These are phyloP conservation scores for Tapera naevia DNA, from an alignment of 2,797 vertebrate species.

Conservation along the genomic window DNA sequence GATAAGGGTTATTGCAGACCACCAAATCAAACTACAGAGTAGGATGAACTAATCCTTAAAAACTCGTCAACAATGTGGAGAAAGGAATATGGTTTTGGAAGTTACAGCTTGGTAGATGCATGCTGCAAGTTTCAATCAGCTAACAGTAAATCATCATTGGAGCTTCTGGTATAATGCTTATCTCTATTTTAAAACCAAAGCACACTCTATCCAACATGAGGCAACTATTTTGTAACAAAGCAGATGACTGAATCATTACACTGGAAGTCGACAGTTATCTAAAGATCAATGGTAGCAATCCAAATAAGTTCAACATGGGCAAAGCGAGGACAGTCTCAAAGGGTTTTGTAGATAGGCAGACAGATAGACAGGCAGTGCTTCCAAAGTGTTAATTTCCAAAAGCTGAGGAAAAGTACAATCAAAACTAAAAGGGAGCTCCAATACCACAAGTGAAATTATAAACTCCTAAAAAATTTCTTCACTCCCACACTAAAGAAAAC, in stretches of 20 bases:
- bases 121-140: not conserved
- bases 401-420: not conserved
- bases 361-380: not conserved
- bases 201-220: not conserved
- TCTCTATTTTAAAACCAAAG: not conserved
- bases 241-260: not conserved
- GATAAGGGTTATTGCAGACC: not conserved
- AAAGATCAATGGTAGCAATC: not conserved
- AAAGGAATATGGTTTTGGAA: not conserved
- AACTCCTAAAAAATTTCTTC: not conserved
- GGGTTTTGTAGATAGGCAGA: not conserved
- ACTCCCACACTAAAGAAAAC: not conserved
- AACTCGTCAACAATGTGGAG: not conserved
- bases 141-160: not conserved
- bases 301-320: not conserved
- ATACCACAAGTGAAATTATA: not conserved
- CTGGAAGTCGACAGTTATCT: not conserved
- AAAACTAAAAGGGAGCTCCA: not conserved
- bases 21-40: not conserved
- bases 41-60: not conserved
- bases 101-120: accelerated
- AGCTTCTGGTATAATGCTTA: not conserved
- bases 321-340: not conserved
- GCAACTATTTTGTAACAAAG: not conserved
- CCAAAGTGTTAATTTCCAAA: not conserved